Evolutionary conservation across 2,113 vertebrate genomes (phyloP), one percentile per base, ranked within the genome.

Genomic region (Ursus arctos): DNA sequence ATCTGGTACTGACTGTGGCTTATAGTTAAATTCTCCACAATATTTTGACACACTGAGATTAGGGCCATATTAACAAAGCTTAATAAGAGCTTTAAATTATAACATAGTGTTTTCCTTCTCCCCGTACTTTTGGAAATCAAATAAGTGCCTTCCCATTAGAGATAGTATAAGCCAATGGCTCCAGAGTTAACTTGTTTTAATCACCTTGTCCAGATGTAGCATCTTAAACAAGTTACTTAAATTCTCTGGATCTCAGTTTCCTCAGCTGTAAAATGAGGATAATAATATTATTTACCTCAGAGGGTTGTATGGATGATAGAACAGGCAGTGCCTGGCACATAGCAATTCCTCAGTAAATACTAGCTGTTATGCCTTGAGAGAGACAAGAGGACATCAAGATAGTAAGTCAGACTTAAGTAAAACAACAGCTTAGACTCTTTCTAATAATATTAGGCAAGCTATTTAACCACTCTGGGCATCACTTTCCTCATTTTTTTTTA

Each of bases 41-140:
- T 65, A 77, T 89, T 57, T 91, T 71, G 83, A 92, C 18, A 83
- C 4, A 53, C 13, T 72, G 24, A 95, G 77, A 94, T 53, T 87
- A 36, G 24, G 65, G 7, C 9, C 67, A 43, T 31, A 28, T 28
- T 91, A 71, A 49, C 11, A 89, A 80, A 40, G 6, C 94, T 26
- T 31, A 88, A 15, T 61, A 88, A 65, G 22, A 80, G 13, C 22
- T 77, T 77, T 93, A 77, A 76, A 49, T 82, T 51, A 51, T 55
- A 82, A 26, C 31, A 76, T 47, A 57, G 47, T 1, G 22, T 88
- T 79, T 93, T 40, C 22, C 40, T 74, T 90, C 85, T 86, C 26
- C 2, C 57, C 82, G 0, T 31, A 33, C 33, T 69, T 90, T 77
- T 91, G n/a, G 40, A 76, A 31, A 87, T 77, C 40, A 88, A 91